A percentile compares a stretch with the other conserved stretches of the same genome.
These are phyloP conservation scores for Laothoe populi DNA, from an alignment of 2,888 invertebrate genomes.

Conservation along the genomic window DNA sequence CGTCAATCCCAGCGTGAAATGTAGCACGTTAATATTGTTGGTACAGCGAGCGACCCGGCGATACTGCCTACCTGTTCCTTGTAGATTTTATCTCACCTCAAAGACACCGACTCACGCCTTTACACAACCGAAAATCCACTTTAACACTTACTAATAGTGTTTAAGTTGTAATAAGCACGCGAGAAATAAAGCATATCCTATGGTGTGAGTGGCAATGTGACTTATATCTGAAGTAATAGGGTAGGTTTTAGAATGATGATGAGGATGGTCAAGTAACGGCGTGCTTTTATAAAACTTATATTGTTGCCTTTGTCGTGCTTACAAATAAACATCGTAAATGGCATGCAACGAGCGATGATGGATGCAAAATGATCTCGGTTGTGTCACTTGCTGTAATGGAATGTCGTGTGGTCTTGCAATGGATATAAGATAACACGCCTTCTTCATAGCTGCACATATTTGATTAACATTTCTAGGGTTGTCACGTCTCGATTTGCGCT, in stretches of 20 bases:
- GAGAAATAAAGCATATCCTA: background rate
- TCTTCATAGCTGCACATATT: no score
- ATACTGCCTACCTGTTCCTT: conserved; percentile 81
- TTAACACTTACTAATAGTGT: background rate
- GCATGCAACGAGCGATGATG: conserved; percentile 36
- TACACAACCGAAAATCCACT: background rate
- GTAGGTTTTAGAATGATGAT: conserved; percentile 33
- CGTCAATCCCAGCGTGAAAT: conserved; percentile 62
- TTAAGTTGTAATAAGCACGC: background rate
- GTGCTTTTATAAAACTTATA: conserved; percentile 79
- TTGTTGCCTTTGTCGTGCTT: conserved; percentile 77
- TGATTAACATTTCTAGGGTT: no score
- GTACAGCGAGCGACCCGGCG: conserved; percentile 54
- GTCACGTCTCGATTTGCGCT: no score
- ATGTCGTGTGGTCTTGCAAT: conserved; percentile 1
- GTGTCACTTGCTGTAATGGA: conserved; percentile 19
- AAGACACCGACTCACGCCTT: conserved; percentile 69
- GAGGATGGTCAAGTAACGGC: conserved; percentile 70
- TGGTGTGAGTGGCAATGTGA: conserved; percentile 42
- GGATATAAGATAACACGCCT: background rate
- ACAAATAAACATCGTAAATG: conserved; percentile 71
- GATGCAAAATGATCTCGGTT: conserved; percentile 28
- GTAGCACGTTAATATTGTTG: conserved; percentile 57
- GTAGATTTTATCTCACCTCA: conserved; percentile 80
- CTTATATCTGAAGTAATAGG: conserved; percentile 39